Evolutionary conservation across 1,140 invertebrate genomes (phyloP).

Genomic region (Hyles vespertilio): DNA sequence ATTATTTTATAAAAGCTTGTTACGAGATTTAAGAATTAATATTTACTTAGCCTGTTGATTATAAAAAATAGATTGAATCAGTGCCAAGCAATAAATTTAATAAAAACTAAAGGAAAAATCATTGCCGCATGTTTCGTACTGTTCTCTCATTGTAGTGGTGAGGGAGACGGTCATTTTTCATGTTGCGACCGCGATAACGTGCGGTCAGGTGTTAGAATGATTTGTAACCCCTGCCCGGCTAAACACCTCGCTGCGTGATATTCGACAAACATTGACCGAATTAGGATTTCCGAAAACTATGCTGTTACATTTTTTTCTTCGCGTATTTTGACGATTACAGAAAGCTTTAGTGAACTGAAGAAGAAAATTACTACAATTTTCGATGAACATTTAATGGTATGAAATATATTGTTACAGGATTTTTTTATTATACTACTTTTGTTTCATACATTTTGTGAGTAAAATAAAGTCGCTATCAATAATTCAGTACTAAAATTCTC

Average conservation of each 20-base stretch:
- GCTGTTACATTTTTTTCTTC: no score
- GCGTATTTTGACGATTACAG: no score
- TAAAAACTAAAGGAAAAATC: background rate
- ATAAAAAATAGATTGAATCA: no score
- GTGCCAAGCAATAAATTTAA: no score
- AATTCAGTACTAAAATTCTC: background rate
- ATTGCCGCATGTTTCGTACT: background rate
- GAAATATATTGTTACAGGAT: no score
- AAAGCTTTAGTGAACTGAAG: no score
- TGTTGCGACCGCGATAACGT: conserved; percentile 53
- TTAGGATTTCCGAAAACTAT: background rate
- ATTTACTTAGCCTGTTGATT: no score
- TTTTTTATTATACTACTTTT: background rate
- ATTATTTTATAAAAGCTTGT: no score
- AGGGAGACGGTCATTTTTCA: conserved; percentile 64
- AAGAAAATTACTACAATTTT: no score
- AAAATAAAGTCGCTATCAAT: background rate
- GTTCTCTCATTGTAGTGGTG: conserved; percentile 1
- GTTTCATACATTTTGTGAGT: background rate
- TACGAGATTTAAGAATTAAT: no score
- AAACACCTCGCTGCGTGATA: conserved; percentile 31
- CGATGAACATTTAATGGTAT: no score
- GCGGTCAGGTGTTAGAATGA: conserved; percentile 69
- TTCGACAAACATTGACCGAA: conserved; percentile 39
- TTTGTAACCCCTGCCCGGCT: conserved; percentile 45